Evolutionary conservation across 2,888 invertebrate species (phyloP).

Genomic region (Polyommatus iphigenia): DNA sequence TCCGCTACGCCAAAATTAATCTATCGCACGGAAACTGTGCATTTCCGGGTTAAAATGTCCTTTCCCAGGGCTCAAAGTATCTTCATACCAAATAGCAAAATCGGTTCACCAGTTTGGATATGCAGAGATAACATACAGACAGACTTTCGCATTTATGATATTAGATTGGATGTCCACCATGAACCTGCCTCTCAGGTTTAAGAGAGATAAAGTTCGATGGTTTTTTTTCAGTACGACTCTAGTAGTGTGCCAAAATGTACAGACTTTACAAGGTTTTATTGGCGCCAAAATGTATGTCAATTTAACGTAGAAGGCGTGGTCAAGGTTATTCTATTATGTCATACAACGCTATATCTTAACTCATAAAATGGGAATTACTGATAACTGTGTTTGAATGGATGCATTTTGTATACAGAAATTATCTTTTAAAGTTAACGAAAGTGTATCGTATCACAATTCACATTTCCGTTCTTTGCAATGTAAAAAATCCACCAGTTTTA

Average conservation of each 20-base stretch:
- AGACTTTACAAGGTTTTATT: not conserved
- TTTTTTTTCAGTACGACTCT: not conserved
- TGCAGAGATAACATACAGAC: too few relatives aligned
- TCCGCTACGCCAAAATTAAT: too few relatives aligned
- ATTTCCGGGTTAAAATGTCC: too few relatives aligned
- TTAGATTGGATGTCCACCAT: not conserved
- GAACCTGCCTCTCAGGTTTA: not conserved
- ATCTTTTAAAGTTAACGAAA: not conserved
- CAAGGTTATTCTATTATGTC: conserved; percentile 8
- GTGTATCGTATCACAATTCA: too few relatives aligned
- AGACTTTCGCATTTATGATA: too few relatives aligned
- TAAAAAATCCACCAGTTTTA: too few relatives aligned
- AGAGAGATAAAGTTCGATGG: not conserved
- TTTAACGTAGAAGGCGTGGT: not conserved
- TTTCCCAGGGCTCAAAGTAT: too few relatives aligned
- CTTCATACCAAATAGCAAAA: too few relatives aligned
- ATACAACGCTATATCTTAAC: not conserved
- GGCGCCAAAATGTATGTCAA: conserved; percentile 3
- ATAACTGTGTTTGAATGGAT: not conserved
- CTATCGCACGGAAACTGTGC: too few relatives aligned
- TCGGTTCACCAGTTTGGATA: too few relatives aligned
- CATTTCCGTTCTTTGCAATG: too few relatives aligned
- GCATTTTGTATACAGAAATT: not conserved
- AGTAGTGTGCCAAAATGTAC: not conserved
- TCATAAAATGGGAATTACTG: not conserved